Evolutionary conservation across 2,113 vertebrate species (phyloP).

Genomic region (Triplophysa dalaica): DNA sequence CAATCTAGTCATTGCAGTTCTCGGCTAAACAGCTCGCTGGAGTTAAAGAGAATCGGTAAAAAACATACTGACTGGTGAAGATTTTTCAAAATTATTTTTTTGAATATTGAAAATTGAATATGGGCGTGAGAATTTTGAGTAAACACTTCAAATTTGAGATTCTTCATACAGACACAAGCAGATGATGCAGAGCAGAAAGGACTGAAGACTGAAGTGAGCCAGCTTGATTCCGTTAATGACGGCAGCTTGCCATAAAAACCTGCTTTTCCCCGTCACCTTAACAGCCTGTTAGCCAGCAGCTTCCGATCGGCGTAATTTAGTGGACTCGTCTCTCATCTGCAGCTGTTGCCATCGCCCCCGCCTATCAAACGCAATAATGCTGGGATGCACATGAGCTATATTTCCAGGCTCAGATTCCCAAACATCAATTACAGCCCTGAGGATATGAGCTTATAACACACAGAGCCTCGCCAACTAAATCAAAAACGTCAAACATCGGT

Average conservation of each 20-base stretch:
- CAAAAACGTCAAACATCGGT: background rate
- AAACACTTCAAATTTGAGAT: too few species aligned
- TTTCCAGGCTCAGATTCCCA: slow-evolving; percentile 64
- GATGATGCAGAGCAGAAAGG: background rate
- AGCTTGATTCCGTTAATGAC: slow-evolving; percentile 1
- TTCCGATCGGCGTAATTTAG: slow-evolving; percentile 29
- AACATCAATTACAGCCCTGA: slow-evolving; percentile 70
- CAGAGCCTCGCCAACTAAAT: background rate
- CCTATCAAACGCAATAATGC: slow-evolving; percentile 69
- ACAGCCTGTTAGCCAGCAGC: slow-evolving; percentile 26
- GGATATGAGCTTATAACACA: slow-evolving; percentile 46
- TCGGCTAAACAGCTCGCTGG: background rate
- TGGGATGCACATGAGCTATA: slow-evolving; percentile 68
- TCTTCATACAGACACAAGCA: background rate
- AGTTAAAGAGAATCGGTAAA: background rate
- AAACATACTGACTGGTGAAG: too few species aligned
- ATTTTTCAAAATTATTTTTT: too few species aligned
- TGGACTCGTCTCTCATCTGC: slow-evolving; percentile 58
- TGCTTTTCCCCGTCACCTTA: slow-evolving; percentile 5
- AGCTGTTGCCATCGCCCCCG: slow-evolving; percentile 66
- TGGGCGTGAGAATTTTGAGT: too few species aligned
- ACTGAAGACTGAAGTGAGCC: background rate
- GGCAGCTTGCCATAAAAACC: slow-evolving; percentile 21
- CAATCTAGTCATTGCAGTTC: background rate
- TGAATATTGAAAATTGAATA: too few species aligned